These are phyloP conservation scores for Scylla paramamosain DNA, from an alignment of 1,140 invertebrate genomes.

Conservation along the genomic window DNA sequence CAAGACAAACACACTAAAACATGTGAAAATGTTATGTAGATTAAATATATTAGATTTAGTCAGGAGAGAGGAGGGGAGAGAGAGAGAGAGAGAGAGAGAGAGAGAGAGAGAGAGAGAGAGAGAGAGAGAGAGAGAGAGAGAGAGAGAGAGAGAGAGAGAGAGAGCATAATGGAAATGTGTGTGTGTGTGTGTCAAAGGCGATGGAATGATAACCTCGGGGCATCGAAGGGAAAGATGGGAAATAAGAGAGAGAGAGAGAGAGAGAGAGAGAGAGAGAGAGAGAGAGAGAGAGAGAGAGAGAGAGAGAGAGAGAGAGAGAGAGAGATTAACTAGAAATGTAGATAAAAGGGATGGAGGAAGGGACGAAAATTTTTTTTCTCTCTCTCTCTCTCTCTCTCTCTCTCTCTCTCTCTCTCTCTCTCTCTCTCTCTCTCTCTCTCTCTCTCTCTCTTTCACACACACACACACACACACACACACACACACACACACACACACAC, in stretches of 20 bases:
- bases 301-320: slow-evolving; percentile 41
- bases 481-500: slow-evolving; percentile 49
- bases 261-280: slow-evolving; percentile 15
- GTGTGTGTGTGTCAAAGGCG: background rate
- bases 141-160: background rate
- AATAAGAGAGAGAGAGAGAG: background rate
- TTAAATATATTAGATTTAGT: too few species aligned
- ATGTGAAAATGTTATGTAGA: too few species aligned
- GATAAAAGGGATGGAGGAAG: too few species aligned
- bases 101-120: background rate
- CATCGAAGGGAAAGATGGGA: background rate
- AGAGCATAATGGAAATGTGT: background rate
- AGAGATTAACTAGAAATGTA: background rate
- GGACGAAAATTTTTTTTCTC: too few species aligned
- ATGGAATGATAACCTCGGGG: background rate
- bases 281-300: slow-evolving; percentile 26
- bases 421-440: too few species aligned
- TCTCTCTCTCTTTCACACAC: background rate
- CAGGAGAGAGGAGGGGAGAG: too few species aligned
- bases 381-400: too few species aligned
- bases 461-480: slow-evolving; percentile 44
- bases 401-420: too few species aligned
- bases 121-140: too few species aligned
- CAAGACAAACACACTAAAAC: too few species aligned
- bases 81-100: too few species aligned